Percentiles rank a stretch among this genome's conserved stretches.
These are phyloP conservation scores for Chroicocephalus ridibundus DNA, from an alignment of 2,113 vertebrate species.

Conservation along the genomic window DNA sequence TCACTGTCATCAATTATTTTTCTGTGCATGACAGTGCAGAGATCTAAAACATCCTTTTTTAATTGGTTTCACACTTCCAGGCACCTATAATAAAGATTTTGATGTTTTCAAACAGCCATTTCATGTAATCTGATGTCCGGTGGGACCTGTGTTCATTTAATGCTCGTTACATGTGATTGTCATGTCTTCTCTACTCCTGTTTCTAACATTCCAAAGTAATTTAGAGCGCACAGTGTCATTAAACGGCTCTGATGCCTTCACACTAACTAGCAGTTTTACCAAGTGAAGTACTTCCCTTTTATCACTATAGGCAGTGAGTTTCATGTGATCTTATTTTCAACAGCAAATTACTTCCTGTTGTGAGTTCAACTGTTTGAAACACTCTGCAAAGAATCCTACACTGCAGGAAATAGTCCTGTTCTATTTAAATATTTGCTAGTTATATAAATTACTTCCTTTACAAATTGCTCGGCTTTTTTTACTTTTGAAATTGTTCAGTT, in stretches of 20 bases:
- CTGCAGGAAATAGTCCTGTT: slow-evolving; percentile 65
- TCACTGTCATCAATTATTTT: neutral
- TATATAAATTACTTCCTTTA: slow-evolving; percentile 60
- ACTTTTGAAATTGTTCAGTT: slow-evolving; percentile 38
- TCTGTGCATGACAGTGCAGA: neutral
- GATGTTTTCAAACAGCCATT: neutral
- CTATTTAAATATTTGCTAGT: slow-evolving; percentile 66
- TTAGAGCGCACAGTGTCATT: neutral
- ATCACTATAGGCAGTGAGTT: slow-evolving; percentile 28
- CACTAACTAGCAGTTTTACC: slow-evolving; percentile 1
- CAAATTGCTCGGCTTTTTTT: slow-evolving; percentile 39
- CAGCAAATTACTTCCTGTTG: slow-evolving; percentile 71
- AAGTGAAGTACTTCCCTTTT: slow-evolving; percentile 56
- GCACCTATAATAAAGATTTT: neutral
- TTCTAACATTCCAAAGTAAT: neutral
- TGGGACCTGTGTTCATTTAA: neutral
- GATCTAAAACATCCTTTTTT: neutral
- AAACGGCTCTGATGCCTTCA: neutral
- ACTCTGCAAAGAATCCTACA: slow-evolving; percentile 20
- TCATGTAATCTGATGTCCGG: neutral
- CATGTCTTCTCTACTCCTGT: neutral
- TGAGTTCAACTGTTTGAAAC: slow-evolving; percentile 59
- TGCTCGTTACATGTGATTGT: neutral
- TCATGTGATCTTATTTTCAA: slow-evolving; percentile 64
- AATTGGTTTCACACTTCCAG: neutral